A percentile compares a stretch with the other conserved stretches of the same genome.
phyloP scores from a whole-genome alignment of 2,113 vertebrate species.

The Miniopterus natalensis region DNA sequence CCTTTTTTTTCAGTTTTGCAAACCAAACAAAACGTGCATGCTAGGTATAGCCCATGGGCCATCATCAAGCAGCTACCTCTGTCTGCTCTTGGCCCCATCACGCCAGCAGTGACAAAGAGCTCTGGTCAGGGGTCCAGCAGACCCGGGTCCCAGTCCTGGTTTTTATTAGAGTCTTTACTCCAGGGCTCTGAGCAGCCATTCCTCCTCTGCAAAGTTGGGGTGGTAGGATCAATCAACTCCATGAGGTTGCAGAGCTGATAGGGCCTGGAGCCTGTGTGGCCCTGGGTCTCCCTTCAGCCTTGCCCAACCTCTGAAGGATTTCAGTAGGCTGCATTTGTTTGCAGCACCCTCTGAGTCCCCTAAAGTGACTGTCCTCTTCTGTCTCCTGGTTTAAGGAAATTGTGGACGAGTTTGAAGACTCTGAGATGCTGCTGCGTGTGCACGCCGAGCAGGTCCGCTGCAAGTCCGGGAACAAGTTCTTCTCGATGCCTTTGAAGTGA shows the following conservation, averaged over 20 bases:
- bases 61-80: background rate
- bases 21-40: background rate
- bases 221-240: background rate
- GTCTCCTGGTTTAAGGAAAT: slow-evolving; percentile 87
- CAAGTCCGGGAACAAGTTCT: slow-evolving; percentile 95
- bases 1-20: background rate
- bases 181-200: background rate
- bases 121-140: background rate
- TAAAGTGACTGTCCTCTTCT: background rate
- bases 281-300: background rate
- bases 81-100: background rate
- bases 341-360: background rate
- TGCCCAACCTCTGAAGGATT: background rate
- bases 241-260: background rate
- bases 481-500: slow-evolving; percentile 91
- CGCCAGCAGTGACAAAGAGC: background rate
- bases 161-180: background rate
- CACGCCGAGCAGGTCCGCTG: slow-evolving; percentile 91
- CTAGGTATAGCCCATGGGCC: fast-evolving
- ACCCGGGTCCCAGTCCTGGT: background rate
- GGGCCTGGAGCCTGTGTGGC: background rate
- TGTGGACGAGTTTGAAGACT: slow-evolving; percentile 92
- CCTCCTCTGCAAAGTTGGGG: background rate
- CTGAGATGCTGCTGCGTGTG: slow-evolving; percentile 87
- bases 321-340: background rate